Percentiles rank a stretch among this genome's conserved stretches.
phyloP scores from a whole-genome alignment of 2,113 vertebrate species.

The Colossoma macropomum region DNA sequence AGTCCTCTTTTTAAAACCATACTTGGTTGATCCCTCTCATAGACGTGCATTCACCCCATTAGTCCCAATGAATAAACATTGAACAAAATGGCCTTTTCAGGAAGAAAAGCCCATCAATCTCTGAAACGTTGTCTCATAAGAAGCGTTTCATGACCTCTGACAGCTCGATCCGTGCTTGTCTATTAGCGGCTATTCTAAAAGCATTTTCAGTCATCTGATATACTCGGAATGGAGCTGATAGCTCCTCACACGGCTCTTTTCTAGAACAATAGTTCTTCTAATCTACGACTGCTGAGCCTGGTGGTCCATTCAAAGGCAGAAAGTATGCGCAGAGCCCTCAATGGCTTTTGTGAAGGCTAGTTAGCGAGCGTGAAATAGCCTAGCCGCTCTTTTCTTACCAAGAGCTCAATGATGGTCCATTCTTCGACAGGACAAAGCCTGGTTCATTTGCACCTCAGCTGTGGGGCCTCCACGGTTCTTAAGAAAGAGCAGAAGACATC shows the following conservation, averaged over 20 bases:
- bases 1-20: conserved; percentile 32
- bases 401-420: conserved; percentile 55
- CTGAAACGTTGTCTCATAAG: conserved; percentile 46
- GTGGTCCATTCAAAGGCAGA: conserved; percentile 55
- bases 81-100: conserved; percentile 44
- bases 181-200: conserved; percentile 76
- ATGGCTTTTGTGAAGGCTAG: conserved; percentile 56
- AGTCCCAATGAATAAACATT: conserved; percentile 55
- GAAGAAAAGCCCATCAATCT: conserved; percentile 20
- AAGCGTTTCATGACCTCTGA: conserved; percentile 60
- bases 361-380: conserved; percentile 63
- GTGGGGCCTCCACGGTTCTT: conserved; percentile 50
- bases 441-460: conserved; percentile 61
- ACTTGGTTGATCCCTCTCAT: conserved; percentile 8
- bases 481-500: conserved; percentile 54
- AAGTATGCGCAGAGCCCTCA: conserved; percentile 49
- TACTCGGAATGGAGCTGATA: conserved; percentile 77
- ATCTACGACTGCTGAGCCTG: conserved; percentile 66
- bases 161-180: conserved; percentile 67
- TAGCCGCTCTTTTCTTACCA: conserved; percentile 38
- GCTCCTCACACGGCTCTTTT: conserved; percentile 65
- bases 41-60: conserved; percentile 50
- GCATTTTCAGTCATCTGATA: conserved; percentile 75
- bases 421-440: conserved; percentile 53
- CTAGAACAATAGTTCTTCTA: conserved; percentile 73